Evolutionary conservation across 64 coral and sea anemone genomes (phyloP).

Genomic region (Catalaphyllia jardinei): DNA sequence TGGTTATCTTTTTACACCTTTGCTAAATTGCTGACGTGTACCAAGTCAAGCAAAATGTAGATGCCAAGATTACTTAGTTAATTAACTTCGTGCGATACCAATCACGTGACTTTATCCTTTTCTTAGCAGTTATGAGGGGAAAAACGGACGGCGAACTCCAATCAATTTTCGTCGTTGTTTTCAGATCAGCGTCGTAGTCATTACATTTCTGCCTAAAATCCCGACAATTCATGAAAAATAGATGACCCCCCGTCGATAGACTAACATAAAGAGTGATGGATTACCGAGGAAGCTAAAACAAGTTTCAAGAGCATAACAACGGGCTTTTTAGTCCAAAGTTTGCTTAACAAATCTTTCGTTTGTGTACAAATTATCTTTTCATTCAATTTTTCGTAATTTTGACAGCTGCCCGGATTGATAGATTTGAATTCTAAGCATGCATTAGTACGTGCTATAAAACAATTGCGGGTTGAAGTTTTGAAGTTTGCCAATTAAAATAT

Average conservation of each 20-base stretch:
- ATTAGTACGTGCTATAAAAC: background rate
- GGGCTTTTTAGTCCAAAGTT: background rate
- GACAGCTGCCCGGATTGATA: background rate
- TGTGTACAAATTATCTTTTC: conserved; percentile 6
- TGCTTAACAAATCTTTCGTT: background rate
- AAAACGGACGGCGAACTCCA: too few species aligned
- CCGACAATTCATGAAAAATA: background rate
- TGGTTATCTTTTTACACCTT: too few species aligned
- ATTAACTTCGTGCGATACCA: too few species aligned
- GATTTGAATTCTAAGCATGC: background rate
- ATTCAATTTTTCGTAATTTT: background rate
- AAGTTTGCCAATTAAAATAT: conserved; percentile 5
- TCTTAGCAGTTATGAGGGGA: too few species aligned
- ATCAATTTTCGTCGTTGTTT: too few species aligned
- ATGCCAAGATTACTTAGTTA: too few species aligned
- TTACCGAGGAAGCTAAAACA: too few species aligned
- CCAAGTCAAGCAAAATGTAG: too few species aligned
- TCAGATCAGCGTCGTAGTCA: too few species aligned
- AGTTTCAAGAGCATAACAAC: background rate
- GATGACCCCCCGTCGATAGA: background rate
- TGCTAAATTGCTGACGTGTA: too few species aligned
- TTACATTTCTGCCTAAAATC: too few species aligned
- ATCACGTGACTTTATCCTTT: too few species aligned
- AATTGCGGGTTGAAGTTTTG: background rate
- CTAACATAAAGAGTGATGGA: background rate